Evolutionary conservation across 2,113 vertebrate species (phyloP), one percentile per base, ranked within the genome.

Genomic region (Erythrocebus patas): DNA sequence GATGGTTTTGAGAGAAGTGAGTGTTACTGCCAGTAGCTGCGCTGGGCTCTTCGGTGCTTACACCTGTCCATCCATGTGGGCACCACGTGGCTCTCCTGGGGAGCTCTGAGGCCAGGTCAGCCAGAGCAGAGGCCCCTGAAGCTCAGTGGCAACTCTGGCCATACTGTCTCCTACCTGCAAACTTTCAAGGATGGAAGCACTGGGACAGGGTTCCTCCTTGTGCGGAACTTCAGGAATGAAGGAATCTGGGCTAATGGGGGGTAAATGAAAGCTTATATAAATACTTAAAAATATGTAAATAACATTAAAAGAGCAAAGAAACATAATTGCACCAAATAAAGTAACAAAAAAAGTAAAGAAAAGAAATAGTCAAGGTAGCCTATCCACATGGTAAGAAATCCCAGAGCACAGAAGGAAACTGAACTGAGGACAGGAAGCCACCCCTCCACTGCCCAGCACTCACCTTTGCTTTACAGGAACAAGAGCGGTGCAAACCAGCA

Each of bases 331-430:
- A 59, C 13, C 7, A 8, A 70, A 59, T 14, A 68, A 57, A 38
- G 16, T 35, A 57, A 45, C 17, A 22, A 4, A 12, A 38, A 84
- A 32, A 84, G 5, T 50, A 22, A 68, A 61, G 45, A 20, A 22
- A 68, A 61, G 45, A 20, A 48, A 38, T n/a, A n/a, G 3, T 30
- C 20, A 12, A 61, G 40, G 17, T 52, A 22, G 5, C 3, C 0
- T 3, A 3, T 14, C 38, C n/a, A 10, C 7, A 4, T 8, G 11
- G 0, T n/a, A 23, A 35, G 61, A 64, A 72, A 4, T 22, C 9
- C 18, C 11, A 18, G 59, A 75, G 32, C 35, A 40, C 68, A 8
- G 0, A n/a, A 40, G 55, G 48, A 35, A 14, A 3, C 48, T 68
- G 40, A 6, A 32, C 6, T 2, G 2, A 10, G 22, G 9, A 16